These are phyloP conservation scores for Limosa lapponica DNA, from an alignment of 2,797 vertebrate genomes.

Conservation along the genomic window DNA sequence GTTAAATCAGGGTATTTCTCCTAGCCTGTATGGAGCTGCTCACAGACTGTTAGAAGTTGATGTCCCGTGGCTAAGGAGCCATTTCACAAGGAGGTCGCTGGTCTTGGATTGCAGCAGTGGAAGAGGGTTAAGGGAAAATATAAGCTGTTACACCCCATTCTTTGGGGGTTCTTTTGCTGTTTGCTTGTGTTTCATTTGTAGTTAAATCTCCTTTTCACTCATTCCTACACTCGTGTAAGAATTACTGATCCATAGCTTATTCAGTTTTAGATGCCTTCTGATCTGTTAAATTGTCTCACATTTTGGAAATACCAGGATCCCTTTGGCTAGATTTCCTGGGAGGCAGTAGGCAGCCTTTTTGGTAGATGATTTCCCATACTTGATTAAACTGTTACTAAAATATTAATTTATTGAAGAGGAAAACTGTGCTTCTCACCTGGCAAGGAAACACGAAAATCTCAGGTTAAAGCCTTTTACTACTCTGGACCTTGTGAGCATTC, in stretches of 20 bases:
- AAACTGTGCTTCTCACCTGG: neutral
- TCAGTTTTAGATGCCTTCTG: neutral
- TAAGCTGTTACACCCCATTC: neutral
- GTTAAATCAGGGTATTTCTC: neutral
- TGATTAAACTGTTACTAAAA: neutral
- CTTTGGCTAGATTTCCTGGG: neutral
- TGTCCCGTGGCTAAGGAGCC: neutral
- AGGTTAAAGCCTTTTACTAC: neutral
- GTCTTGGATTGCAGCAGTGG: neutral
- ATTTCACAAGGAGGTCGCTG: neutral
- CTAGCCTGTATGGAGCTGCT: neutral
- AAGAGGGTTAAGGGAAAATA: neutral
- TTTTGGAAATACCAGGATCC: neutral
- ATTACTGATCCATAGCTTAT: neutral
- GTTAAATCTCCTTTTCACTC: neutral
- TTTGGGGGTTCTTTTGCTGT: neutral
- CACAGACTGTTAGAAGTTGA: neutral
- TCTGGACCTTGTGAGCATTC: neutral
- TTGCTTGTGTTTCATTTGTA: neutral
- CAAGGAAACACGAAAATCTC: neutral
- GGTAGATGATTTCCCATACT: neutral
- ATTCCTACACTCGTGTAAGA: neutral
- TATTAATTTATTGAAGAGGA: neutral
- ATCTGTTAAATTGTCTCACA: neutral
- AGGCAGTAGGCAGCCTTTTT: neutral